Conservation (phyloP, 2,113 vertebrate genomes). For the Oriolus oriolus region DNA sequence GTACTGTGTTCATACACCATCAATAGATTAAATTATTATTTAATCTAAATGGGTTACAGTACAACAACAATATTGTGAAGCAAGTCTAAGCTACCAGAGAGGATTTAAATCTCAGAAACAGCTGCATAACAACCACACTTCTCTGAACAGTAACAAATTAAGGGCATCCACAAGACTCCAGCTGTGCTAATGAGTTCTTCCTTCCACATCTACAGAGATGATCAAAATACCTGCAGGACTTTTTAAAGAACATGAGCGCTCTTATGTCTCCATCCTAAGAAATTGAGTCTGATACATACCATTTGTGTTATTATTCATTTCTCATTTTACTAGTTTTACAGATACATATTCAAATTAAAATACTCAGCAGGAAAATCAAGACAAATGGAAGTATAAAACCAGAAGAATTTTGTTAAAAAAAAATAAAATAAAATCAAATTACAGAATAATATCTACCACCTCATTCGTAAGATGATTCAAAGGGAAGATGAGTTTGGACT, state of each 20-base stretch:
- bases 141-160: conserved; percentile 60
- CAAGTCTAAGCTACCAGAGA: background rate
- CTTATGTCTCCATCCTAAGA: background rate
- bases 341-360: background rate
- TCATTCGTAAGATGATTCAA: background rate
- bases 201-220: background rate
- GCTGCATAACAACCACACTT: conserved; percentile 36
- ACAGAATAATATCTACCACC: background rate
- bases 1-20: background rate
- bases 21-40: background rate
- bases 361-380: background rate
- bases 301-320: background rate
- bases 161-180: conserved; percentile 56
- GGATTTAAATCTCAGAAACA: conserved; percentile 5
- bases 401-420: background rate
- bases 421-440: background rate
- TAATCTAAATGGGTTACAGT: background rate
- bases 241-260: background rate
- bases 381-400: background rate
- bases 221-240: conserved; percentile 53
- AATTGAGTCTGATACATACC: background rate
- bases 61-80: background rate
- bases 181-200: conserved; percentile 35
- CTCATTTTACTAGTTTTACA: background rate
- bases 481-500: background rate